Conservation (phyloP, 92 coral and sea anemone genomes). For the Palythoa caribaeorum region DNA sequence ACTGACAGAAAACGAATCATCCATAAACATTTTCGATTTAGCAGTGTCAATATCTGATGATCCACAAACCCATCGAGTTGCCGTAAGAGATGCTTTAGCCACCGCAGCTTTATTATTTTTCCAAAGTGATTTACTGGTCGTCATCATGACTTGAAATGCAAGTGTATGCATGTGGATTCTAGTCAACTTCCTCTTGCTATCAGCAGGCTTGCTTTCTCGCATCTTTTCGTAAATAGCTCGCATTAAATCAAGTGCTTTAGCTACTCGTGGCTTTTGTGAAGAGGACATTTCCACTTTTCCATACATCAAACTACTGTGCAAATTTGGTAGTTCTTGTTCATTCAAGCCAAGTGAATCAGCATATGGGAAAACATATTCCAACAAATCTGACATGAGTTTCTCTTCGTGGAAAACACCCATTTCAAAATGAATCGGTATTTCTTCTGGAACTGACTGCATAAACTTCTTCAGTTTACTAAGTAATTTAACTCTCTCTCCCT, state of each 20-base stretch:
- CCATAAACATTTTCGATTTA: conserved; percentile 85
- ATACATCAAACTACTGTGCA: conserved; percentile 72
- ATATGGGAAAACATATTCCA: conserved; percentile 85
- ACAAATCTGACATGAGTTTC: conserved; percentile 75
- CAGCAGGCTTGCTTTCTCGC: conserved; percentile 53
- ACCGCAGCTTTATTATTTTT: conserved; percentile 78
- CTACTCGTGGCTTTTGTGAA: conserved; percentile 94
- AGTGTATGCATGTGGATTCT: conserved; percentile 91
- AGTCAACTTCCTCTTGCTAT: conserved; percentile 67
- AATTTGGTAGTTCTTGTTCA: conserved; percentile 94
- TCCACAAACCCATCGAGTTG: conserved; percentile 91
- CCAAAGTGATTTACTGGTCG: conserved; percentile 75
- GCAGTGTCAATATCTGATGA: conserved; percentile 77
- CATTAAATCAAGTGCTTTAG: conserved; percentile 84
- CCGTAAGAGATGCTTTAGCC: conserved; percentile 91
- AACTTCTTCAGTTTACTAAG: conserved; percentile 71
- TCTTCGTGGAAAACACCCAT: conserved; percentile 94
- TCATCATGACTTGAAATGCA: conserved; percentile 89
- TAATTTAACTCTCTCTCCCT: conserved; percentile 67
- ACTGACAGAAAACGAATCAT: conserved; percentile 90
- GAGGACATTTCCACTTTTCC: conserved; percentile 80
- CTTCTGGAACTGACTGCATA: conserved; percentile 59
- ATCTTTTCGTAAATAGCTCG: conserved; percentile 78
- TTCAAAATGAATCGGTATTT: conserved; percentile 88
- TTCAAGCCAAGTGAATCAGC: conserved; percentile 91